Evolutionary conservation across 2,888 invertebrate species (phyloP), one percentile per base, ranked within the genome.

Genomic region (Gymnocheta viridis): DNA sequence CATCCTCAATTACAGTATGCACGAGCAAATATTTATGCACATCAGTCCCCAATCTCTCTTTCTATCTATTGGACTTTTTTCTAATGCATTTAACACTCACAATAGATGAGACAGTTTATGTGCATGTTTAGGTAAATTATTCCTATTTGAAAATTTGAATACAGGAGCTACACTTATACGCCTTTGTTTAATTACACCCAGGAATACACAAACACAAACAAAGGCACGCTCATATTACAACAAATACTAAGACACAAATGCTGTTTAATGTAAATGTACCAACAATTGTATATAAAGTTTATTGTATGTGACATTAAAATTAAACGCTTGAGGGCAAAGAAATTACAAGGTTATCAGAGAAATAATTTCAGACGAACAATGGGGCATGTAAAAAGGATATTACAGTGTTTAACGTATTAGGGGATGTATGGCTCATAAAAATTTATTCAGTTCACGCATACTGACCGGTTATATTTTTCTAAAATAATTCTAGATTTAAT

Each of bases 321-420:
- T 79, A 72, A 79, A 79, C 56, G 64, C 64, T 64, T 51, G 64
- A 78, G 69, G 64, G 62, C 62, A 70, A 70, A 64, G 54, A 64
- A 64, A 72, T 72, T 64, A 72, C 72, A 79, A 72, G 79, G 72
- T 66, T 56, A 66, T 72, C 56, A 51, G 51, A 77, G 69, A 60
- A 41, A 22, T n/a, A 64, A 17, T 54, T 41, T 38, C 19, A 54
- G n/a, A 51, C 38, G 19, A 54, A 51, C 22, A 54, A 76, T 76
- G 24, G 22, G 24, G 24, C 5, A 47, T 24, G 3, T 22, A 72
- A 32, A 35, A 7, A 2, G n/a, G n/a, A 60, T 35, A 35, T 6
- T 32, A 49, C 32, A 47, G 2, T 47, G 35, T n/a, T 19, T 4
- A 19, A 22, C n/a, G 9, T 66, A 19, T 19, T 19, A 17, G 2